These are phyloP conservation scores for Brevimyrus niger DNA, from an alignment of 2,113 vertebrate genomes.

Conservation along the genomic window DNA sequence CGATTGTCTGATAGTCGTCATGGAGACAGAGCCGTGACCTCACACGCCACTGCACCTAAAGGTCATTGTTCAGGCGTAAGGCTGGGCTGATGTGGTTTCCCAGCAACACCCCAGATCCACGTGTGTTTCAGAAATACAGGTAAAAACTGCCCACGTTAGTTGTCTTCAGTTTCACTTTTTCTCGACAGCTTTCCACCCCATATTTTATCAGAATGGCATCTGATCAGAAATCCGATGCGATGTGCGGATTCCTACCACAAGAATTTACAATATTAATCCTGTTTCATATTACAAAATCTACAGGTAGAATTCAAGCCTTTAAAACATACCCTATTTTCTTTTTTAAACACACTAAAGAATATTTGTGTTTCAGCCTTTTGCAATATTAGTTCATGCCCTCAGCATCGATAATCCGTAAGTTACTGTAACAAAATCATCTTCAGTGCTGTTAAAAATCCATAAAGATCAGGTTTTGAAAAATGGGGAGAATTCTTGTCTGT, in stretches of 20 bases:
- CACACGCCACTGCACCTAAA: constrained; percentile 63
- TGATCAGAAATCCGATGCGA: not conserved
- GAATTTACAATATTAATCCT: not conserved
- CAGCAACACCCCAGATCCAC: constrained; percentile 30
- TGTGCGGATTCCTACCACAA: not conserved
- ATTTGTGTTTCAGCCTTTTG: constrained; percentile 1
- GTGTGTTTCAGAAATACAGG: constrained; percentile 40
- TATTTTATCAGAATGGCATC: not conserved
- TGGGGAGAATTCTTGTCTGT: not conserved
- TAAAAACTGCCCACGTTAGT: constrained; percentile 8
- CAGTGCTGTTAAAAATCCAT: not conserved
- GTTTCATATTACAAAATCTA: not conserved
- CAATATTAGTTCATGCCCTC: not conserved
- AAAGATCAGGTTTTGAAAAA: not conserved
- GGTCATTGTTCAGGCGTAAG: constrained; percentile 48
- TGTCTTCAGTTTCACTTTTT: not conserved
- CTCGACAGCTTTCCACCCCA: not conserved
- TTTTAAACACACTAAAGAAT: not conserved
- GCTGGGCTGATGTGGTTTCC: constrained; percentile 29
- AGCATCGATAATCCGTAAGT: not conserved
- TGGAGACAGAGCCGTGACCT: constrained; percentile 62
- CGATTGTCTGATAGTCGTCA: constrained; percentile 61
- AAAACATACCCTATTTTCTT: not conserved
- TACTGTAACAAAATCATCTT: not conserved
- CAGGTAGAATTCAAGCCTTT: not conserved